Conservation (phyloP, 2,888 invertebrate species). For the Melanchra persicariae region DNA sequence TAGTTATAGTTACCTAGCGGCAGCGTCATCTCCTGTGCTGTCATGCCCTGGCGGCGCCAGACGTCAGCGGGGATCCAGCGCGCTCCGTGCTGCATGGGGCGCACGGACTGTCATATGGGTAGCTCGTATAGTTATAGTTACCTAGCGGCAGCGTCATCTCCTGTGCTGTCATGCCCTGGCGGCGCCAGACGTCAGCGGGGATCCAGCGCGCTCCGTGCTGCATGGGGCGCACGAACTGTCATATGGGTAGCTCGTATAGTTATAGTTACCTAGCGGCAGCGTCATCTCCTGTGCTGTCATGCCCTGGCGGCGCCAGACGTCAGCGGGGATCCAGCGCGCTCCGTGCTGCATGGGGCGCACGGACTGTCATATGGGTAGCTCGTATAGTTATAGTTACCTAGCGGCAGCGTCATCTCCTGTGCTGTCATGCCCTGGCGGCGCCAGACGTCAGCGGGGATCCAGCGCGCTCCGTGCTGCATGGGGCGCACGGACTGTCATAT, state of each 20-base stretch:
- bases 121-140: too few relatives aligned
- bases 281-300: conserved; percentile 99
- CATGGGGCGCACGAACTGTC: conserved; percentile 93
- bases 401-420: conserved; percentile 97
- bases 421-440: conserved; percentile 98
- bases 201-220: conserved; percentile 95
- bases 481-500: conserved; percentile 86
- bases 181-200: conserved; percentile 97
- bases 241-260: too few relatives aligned
- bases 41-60: conserved; percentile 98
- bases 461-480: conserved; percentile 94
- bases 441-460: conserved; percentile 98
- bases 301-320: conserved; percentile 97
- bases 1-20: conserved; percentile 91
- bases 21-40: conserved; percentile 98
- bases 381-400: too few relatives aligned
- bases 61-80: conserved; percentile 97
- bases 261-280: conserved; percentile 92
- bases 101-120: too few relatives aligned
- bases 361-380: conserved; percentile 82
- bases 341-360: conserved; percentile 96
- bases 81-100: conserved; percentile 94
- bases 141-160: conserved; percentile 94
- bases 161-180: conserved; percentile 98
- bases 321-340: conserved; percentile 95